Evolutionary conservation across 2,888 invertebrate species (phyloP), one percentile per base, ranked within the genome.

Genomic region (Coleophora deauratella): DNA sequence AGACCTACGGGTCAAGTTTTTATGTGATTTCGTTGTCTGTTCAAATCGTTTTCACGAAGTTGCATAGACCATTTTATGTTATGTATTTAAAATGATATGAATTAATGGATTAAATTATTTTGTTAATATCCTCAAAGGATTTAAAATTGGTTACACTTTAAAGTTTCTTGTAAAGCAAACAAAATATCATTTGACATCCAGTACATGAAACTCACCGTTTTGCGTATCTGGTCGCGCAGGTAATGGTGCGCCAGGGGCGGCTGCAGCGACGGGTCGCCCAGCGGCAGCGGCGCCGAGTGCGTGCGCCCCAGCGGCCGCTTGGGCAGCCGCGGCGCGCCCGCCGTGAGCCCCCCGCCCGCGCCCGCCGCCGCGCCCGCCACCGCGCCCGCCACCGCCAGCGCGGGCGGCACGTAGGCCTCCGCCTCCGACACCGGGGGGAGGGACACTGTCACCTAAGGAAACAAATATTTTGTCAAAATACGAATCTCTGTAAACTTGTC

Each of bases 241-340:
- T 90, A 87, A 72, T 90, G 88, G 59, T 90, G 90, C 46, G 88
- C 88, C 50, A 72, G 47, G 73, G 87, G 67, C 75, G 75, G 51
- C 41, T 89, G 53, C 77, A 96, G 88, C 88, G 94, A 91, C 27
- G 96, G 95, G 79, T 96, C 95, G 2, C 95, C 95, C 41, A 96
- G 80, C 21, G 96, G 96, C 57, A 96, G 79, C 0, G 97, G 96
- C 2, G 97, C 97, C 35, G 97, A 97, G 81, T 98, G 97, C 44
- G 98, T 98, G 66, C 98, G 91, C 44, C 96, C 96, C 57, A 97
- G 87, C 28, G 95, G 95, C 39, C 95, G 86, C 84, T 92, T 92
- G 81, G 88, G 87, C 43, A 93, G 87, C 58, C 92, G 88, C 52
- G 89, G 89, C 64, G 90, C 89, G 35, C 90, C 90, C 51, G 87